A percentile compares a stretch with the other conserved stretches of the same genome.
Conservation (phyloP, 2,113 vertebrate genomes). For the Albula glossodonta region DNA sequence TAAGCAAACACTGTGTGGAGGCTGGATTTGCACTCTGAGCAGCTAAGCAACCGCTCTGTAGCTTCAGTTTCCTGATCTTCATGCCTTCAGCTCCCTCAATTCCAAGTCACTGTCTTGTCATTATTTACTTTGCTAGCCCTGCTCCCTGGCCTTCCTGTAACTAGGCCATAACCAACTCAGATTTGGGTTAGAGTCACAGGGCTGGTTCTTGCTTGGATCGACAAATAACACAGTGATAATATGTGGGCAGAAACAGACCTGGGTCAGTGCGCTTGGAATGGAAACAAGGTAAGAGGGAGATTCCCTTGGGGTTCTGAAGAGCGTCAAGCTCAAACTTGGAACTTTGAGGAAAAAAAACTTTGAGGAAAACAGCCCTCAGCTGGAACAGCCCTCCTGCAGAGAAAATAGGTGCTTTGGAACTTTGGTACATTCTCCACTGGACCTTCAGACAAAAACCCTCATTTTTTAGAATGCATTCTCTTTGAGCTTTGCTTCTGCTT, state of each 20-base stretch:
- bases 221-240: neutral
- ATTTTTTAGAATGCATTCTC: neutral
- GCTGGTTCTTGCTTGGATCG: neutral
- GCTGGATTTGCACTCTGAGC: neutral
- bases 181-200: neutral
- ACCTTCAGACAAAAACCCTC: neutral
- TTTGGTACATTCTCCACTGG: neutral
- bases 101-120: neutral
- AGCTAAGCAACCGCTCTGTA: neutral
- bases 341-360: neutral
- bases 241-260: neutral
- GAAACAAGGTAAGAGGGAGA: neutral
- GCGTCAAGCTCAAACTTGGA: neutral
- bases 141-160: neutral
- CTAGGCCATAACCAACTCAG: neutral
- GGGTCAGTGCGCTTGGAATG: too few relatives aligned
- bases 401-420: neutral
- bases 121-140: neutral
- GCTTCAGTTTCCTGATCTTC: neutral
- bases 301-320: neutral
- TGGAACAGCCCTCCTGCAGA: neutral
- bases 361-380: neutral
- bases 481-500: neutral
- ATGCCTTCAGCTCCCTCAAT: neutral
- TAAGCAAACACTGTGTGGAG: neutral